Evolutionary conservation across 2,113 vertebrate genomes (phyloP).

Genomic region (Chiloscyllium plagiosum): DNA sequence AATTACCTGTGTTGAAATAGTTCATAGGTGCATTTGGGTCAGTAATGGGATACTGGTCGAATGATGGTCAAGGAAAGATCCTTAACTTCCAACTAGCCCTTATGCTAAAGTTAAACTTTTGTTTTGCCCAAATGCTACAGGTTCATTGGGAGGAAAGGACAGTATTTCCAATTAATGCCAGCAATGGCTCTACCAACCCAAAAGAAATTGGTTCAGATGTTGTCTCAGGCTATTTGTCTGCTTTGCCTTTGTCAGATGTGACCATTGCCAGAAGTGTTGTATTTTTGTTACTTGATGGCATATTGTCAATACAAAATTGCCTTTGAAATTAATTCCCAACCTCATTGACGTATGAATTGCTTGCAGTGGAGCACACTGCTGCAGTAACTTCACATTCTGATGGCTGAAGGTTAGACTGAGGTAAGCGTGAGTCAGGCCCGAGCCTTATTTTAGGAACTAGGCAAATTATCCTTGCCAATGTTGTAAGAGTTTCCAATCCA

Average conservation of each 20-base stretch:
- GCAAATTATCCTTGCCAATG: neutral
- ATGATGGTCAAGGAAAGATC: neutral
- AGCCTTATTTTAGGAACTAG: neutral
- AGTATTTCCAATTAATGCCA: neutral
- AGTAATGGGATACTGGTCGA: neutral
- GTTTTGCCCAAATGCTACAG: neutral
- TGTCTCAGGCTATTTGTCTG: neutral
- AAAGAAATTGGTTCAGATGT: neutral
- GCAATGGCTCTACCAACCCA: neutral
- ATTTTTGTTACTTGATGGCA: neutral
- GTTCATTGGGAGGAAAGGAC: neutral
- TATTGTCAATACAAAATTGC: neutral
- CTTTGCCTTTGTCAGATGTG: neutral
- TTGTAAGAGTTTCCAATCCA: neutral
- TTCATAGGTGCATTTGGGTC: neutral
- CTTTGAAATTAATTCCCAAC: neutral
- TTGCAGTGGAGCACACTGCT: neutral
- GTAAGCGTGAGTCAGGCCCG: neutral
- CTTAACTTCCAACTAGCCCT: neutral
- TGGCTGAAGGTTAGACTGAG: neutral
- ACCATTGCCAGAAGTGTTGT: neutral
- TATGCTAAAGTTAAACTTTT: no score
- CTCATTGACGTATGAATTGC: neutral
- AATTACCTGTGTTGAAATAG: neutral
- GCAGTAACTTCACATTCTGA: neutral